These are phyloP conservation scores for Pituophis catenifer DNA, from an alignment of 2,113 vertebrate species.

Conservation along the genomic window DNA sequence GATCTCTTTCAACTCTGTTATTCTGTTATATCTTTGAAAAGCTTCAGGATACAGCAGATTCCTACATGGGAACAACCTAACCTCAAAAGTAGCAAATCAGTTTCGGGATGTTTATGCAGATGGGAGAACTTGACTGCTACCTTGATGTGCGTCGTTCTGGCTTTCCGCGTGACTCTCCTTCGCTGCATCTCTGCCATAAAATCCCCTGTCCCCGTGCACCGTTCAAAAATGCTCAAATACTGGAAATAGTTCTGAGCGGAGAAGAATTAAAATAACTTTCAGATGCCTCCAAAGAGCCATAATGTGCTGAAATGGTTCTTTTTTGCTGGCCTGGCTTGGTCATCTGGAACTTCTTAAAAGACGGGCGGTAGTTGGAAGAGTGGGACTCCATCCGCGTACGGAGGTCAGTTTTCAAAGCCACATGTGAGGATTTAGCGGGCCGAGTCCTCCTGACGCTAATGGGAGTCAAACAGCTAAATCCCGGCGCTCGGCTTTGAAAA, in stretches of 20 bases:
- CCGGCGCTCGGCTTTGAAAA: constrained; percentile 64
- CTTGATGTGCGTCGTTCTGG: background rate
- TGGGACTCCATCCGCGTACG: constrained; percentile 41
- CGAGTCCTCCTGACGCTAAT: constrained; percentile 61
- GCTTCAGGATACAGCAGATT: background rate
- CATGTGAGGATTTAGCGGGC: constrained; percentile 51
- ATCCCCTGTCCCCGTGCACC: background rate
- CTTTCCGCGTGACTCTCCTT: accelerated
- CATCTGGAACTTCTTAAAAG: constrained; percentile 66
- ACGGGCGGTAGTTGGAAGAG: constrained; percentile 5
- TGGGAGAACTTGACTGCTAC: background rate
- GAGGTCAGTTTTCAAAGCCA: constrained; percentile 65
- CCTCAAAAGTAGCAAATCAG: too few species aligned
- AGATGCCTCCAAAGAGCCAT: constrained; percentile 59
- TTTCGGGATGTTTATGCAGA: background rate
- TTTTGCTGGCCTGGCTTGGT: constrained; percentile 36
- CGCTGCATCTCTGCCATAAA: background rate
- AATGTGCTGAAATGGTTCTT: constrained; percentile 52
- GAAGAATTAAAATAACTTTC: constrained; percentile 50
- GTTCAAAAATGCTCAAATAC: constrained; percentile 14
- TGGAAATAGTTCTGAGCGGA: background rate
- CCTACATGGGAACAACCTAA: background rate
- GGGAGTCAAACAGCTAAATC: constrained; percentile 69
- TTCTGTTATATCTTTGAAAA: too few species aligned
- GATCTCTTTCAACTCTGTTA: background rate